phyloP scores from a whole-genome alignment of 2,888 invertebrate genomes.

The Tanaodytes sp. region DNA sequence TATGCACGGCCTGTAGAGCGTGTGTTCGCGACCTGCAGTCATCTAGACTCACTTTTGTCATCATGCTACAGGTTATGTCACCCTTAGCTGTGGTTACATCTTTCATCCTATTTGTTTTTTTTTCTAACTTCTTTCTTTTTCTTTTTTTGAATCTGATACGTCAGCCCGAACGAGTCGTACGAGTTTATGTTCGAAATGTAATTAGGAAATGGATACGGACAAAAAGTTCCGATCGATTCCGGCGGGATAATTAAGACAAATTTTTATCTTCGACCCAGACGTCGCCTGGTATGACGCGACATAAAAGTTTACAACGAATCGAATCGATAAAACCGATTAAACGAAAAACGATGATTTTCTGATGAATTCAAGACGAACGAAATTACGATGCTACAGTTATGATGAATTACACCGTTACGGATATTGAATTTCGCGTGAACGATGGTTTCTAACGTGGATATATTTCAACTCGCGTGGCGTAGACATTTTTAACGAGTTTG shows the following conservation, averaged over 20 bases:
- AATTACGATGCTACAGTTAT: background rate
- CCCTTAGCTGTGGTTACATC: constrained; percentile 90
- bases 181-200: constrained; percentile 19
- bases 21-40: too few species aligned
- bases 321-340: constrained; percentile 19
- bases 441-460: too few species aligned
- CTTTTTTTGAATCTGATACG: constrained; percentile 10
- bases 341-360: too few species aligned
- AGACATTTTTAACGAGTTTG: too few species aligned
- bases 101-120: constrained; percentile 30
- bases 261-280: constrained; percentile 22
- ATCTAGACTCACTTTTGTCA: too few species aligned
- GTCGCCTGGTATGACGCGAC: background rate
- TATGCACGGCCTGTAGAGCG: too few species aligned
- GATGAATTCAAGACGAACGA: background rate
- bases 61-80: too few species aligned
- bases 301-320: constrained; percentile 23
- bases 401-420: too few species aligned
- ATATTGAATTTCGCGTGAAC: too few species aligned
- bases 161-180: constrained; percentile 1
- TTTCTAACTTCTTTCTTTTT: background rate
- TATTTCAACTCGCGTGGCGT: too few species aligned
- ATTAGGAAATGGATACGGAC: constrained; percentile 25
- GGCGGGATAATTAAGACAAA: constrained; percentile 19
- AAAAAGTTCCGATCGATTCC: constrained; percentile 21